Base-by-base conservation (phyloP, 37 sponge, comb jelly and placozoan species). In the Eunapius fragilis region DNA sequence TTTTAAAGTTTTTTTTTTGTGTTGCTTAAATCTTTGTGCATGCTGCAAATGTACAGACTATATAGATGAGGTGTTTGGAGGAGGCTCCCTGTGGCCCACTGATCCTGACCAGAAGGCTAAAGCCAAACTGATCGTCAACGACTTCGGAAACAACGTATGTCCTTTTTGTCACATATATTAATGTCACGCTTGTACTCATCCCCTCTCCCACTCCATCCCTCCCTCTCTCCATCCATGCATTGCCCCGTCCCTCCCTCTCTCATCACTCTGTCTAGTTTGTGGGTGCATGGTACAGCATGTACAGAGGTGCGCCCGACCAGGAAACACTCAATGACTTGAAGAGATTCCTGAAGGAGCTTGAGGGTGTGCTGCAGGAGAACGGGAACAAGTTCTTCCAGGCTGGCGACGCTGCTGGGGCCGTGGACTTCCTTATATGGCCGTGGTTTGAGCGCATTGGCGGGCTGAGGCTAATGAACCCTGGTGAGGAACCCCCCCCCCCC, bases 1-100 rank as follows among this genome's bases (percentile, higher is more conserved):
- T 3, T 5, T 75, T 34, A 34, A 28, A 6, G 36, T 11, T 6
- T 75, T 35, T 7, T 11, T 32, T 2, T 32, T 75, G 7, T 6
- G 11, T 14, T 34, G 72, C 30, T 30, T n/a, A n/a, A n/a, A n/a
- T n/a, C n/a, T n/a, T n/a, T n/a, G n/a, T n/a, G n/a, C n/a, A n/a
- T n/a, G n/a, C n/a, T n/a, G n/a, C n/a, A n/a, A n/a, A n/a, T 30
- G 30, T 83, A 38, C 76, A 93, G 93, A 93, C 25, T 93, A 89
- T 58, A 36, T 93, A 11, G 93, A 93, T 93, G 87, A 86, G 24
- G 83, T 73, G 27, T 93, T 84, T 74, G 84, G 77, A 19, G 90
- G 67, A n/a, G 35, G 48, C 27, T 69, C 74, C 6, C 47, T 89
- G 32, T 93, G 76, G 84, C 84, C 87, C 14, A 33, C 83, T 71